These are phyloP conservation scores for Myxocyprinus asiaticus DNA, from an alignment of 2,113 vertebrate genomes.

Conservation along the genomic window DNA sequence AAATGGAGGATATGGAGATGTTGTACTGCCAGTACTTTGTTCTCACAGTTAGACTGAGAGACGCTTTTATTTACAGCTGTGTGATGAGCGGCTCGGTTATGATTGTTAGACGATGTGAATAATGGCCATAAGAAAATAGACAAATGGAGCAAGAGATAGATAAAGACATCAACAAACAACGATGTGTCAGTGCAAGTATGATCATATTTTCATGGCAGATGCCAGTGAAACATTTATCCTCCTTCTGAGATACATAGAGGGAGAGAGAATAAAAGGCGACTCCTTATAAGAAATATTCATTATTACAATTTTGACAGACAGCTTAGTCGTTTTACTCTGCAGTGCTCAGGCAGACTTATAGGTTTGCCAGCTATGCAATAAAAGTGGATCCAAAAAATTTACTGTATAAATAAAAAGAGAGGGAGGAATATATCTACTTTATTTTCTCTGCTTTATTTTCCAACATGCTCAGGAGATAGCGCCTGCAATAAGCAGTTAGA, in stretches of 20 bases:
- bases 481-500: not conserved
- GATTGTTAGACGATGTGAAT: conserved; percentile 22
- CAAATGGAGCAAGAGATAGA: conserved; percentile 25
- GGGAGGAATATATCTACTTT: not conserved
- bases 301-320: conserved; percentile 8
- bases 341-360: not conserved
- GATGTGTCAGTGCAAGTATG: conserved; percentile 3
- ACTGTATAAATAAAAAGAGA: not conserved
- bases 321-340: not conserved
- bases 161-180: conserved; percentile 37
- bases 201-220: conserved; percentile 10
- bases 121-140: conserved; percentile 22
- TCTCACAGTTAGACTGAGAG: not conserved
- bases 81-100: not conserved
- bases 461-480: not conserved
- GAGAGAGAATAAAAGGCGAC: not conserved
- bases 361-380: not conserved
- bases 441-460: conserved; percentile 7
- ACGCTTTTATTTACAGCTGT: conserved; percentile 21
- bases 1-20: conserved; percentile 6
- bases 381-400: not conserved
- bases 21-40: conserved; percentile 1
- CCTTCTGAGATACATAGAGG: not conserved
- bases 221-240: conserved; percentile 21
- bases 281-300: not conserved